phyloP scores from a whole-genome alignment of 2,888 invertebrate species.

The Brachylomia viminalis region DNA sequence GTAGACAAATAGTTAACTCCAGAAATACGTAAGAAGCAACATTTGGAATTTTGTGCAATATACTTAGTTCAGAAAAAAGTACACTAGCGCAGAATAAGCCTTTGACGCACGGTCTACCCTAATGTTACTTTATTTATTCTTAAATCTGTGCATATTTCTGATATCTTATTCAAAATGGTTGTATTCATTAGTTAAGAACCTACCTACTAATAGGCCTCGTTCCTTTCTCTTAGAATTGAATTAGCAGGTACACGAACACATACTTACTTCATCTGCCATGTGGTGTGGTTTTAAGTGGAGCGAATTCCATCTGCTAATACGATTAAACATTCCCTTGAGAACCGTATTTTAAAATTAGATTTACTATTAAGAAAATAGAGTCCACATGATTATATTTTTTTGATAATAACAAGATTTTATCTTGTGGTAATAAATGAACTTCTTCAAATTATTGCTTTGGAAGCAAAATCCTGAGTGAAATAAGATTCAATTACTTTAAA shows the following conservation, averaged over 20 bases:
- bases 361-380: neutral
- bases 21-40: too few species aligned
- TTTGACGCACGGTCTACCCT: neutral
- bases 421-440: neutral
- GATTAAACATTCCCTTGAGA: neutral
- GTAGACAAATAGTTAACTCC: too few species aligned
- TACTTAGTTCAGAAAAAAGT: too few species aligned
- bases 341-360: conserved; percentile 1
- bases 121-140: neutral
- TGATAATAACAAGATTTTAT: neutral
- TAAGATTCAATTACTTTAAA: neutral
- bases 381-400: neutral
- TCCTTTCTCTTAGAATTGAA: neutral
- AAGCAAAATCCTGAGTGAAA: neutral
- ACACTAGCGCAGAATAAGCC: too few species aligned
- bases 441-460: neutral
- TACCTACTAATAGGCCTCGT: neutral
- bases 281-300: neutral
- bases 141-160: neutral
- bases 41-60: too few species aligned
- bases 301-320: neutral
- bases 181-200: neutral
- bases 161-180: neutral
- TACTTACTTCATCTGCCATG: neutral
- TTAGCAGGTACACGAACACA: neutral